A percentile compares a stretch with the other conserved stretches of the same genome.
Conservation (phyloP, 2,113 vertebrate species). For the Callaeas wilsoni region DNA sequence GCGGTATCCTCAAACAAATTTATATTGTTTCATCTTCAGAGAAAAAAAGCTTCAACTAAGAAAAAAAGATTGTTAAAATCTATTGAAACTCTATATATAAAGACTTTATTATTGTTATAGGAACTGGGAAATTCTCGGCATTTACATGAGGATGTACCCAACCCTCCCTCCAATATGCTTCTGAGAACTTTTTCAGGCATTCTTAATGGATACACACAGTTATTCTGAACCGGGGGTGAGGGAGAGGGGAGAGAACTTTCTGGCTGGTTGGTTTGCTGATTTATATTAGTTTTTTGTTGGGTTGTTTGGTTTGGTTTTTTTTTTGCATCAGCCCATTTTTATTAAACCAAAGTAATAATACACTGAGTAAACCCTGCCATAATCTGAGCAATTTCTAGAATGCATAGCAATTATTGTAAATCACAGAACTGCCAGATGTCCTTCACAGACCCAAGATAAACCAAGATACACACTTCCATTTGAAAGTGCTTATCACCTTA, state of each 20-base stretch:
- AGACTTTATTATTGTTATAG: background rate
- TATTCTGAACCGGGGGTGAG: accelerated
- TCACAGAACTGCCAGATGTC: background rate
- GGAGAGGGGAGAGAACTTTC: background rate
- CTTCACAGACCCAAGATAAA: background rate
- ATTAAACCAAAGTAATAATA: background rate
- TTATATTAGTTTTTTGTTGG: background rate
- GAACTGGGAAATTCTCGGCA: background rate
- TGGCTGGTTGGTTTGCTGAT: background rate
- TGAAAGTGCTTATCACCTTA: background rate
- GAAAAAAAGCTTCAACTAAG: background rate
- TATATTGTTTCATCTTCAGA: background rate
- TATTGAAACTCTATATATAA: background rate
- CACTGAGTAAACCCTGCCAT: background rate
- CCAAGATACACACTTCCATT: background rate
- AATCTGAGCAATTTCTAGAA: background rate
- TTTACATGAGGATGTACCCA: background rate
- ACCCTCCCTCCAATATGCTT: background rate
- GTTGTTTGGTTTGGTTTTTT: accelerated
- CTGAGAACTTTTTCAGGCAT: background rate
- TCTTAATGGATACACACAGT: background rate
- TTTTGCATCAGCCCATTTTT: background rate
- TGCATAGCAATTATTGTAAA: background rate
- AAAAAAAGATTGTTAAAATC: background rate
- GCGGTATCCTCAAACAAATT: background rate